phyloP scores from a whole-genome alignment of 2,113 vertebrate genomes.

The Clupea harengus region DNA sequence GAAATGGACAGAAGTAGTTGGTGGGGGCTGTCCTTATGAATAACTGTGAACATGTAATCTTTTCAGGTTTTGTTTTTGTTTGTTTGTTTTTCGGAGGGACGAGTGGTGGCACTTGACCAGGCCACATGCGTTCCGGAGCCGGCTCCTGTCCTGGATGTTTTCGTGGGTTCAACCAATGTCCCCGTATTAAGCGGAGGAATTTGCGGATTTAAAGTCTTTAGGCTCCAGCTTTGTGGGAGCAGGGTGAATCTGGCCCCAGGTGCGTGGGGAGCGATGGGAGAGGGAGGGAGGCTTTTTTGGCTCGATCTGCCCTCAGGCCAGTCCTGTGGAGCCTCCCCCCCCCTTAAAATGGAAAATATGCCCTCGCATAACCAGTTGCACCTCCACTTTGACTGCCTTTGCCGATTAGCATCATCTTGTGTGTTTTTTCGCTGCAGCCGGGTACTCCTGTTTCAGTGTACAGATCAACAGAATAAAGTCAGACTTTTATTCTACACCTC shows the following conservation, averaged over 20 bases:
- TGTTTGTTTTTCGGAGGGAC: slow-evolving; percentile 7
- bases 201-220: background rate
- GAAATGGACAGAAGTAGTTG: slow-evolving; percentile 28
- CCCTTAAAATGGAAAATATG: slow-evolving; percentile 59
- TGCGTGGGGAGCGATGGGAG: background rate
- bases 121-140: background rate
- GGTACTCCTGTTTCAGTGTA: slow-evolving; percentile 79
- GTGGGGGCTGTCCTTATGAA: slow-evolving; percentile 51
- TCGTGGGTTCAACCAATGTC: background rate
- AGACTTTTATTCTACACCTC: slow-evolving; percentile 78
- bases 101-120: background rate
- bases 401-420: slow-evolving; percentile 69
- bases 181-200: background rate
- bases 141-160: background rate
- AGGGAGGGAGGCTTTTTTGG: background rate
- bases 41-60: slow-evolving; percentile 58
- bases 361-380: slow-evolving; percentile 71
- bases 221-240: background rate
- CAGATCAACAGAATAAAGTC: slow-evolving; percentile 77
- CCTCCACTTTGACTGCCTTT: slow-evolving; percentile 70
- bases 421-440: slow-evolving; percentile 70
- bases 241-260: background rate
- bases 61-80: slow-evolving; percentile 31
- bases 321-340: background rate
- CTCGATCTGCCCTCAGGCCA: background rate